These are phyloP conservation scores for Riparia riparia DNA, from an alignment of 2,113 vertebrate species.

Conservation along the genomic window DNA sequence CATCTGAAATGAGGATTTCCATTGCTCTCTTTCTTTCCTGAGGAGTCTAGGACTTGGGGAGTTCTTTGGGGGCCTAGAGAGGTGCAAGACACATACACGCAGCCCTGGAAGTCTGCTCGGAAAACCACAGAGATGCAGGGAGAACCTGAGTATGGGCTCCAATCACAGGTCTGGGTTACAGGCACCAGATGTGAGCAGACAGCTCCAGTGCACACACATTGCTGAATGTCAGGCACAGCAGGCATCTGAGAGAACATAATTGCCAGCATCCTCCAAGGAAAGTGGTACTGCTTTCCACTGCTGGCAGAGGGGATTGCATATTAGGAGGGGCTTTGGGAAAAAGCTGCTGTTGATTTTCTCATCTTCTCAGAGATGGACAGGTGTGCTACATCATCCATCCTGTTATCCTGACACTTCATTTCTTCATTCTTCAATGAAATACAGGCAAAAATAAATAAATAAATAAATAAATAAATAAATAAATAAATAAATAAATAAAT, in stretches of 20 bases:
- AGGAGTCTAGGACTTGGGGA: neutral
- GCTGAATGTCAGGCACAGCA: rapidly evolving
- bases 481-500: neutral
- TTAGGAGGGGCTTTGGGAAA: neutral
- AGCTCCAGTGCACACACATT: rapidly evolving
- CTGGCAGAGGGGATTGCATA: neutral
- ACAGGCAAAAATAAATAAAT: neutral
- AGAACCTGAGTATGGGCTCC: neutral
- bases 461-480: neutral
- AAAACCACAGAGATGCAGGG: neutral
- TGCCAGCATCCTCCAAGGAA: neutral
- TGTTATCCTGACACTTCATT: neutral
- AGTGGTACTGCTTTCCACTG: neutral
- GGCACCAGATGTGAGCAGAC: neutral
- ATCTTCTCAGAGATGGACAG: neutral
- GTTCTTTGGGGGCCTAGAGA: neutral
- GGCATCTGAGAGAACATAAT: neutral
- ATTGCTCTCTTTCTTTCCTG: neutral
- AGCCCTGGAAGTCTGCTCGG: neutral
- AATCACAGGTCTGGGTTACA: rapidly evolving
- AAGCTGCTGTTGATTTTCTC: neutral
- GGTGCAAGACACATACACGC: neutral
- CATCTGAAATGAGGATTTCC: neutral
- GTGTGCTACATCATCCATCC: neutral
- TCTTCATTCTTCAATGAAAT: neutral